These are phyloP conservation scores for Labeo rohita DNA, from an alignment of 2,113 vertebrate genomes.

Conservation along the genomic window DNA sequence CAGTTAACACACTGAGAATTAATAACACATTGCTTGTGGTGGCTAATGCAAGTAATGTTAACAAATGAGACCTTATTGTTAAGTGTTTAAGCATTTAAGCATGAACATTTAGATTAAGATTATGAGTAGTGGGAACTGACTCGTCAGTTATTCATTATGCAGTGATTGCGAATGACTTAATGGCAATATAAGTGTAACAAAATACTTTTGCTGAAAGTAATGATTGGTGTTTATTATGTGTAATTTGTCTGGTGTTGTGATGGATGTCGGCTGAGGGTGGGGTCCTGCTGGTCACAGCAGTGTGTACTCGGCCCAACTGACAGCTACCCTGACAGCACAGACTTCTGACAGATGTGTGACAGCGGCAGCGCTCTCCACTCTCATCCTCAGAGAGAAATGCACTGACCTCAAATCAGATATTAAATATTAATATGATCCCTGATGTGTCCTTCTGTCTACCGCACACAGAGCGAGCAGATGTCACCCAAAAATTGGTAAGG, in stretches of 20 bases:
- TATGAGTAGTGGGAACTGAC: not conserved
- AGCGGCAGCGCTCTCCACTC: conserved; percentile 30
- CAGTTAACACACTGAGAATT: no score
- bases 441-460: conserved; percentile 41
- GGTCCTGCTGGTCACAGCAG: conserved; percentile 15
- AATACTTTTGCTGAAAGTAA: not conserved
- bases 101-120: not conserved
- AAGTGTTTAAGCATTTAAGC: not conserved
- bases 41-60: not conserved
- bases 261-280: conserved; percentile 5
- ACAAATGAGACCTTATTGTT: not conserved
- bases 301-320: conserved; percentile 8
- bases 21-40: not conserved
- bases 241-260: conserved; percentile 24
- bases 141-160: not conserved
- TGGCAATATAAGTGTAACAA: not conserved
- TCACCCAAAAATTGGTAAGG: conserved; percentile 26
- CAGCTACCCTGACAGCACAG: conserved; percentile 35
- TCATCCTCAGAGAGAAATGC: conserved; percentile 32
- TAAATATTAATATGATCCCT: conserved; percentile 61
- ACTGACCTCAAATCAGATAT: conserved; percentile 57
- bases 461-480: conserved; percentile 57
- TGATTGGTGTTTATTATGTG: not conserved
- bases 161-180: not conserved
- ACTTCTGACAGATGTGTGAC: conserved; percentile 41